phyloP scores from a whole-genome alignment of 2,797 vertebrate species.

The Xiphorhynchus erythropygius region DNA sequence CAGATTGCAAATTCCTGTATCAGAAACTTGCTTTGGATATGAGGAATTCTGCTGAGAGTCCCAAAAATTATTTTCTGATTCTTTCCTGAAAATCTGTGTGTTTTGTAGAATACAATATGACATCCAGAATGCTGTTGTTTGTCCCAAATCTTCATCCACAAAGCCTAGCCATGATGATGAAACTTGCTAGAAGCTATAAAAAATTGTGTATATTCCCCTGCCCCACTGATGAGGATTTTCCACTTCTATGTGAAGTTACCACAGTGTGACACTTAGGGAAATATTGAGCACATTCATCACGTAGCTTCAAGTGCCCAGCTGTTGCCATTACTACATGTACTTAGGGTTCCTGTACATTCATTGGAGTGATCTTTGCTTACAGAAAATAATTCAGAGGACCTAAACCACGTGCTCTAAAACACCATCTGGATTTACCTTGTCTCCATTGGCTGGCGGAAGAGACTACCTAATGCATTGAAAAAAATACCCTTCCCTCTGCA shows the following conservation, averaged over 20 bases:
- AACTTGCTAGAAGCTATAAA: not conserved
- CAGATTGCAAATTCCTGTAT: not conserved
- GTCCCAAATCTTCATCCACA: too few species aligned
- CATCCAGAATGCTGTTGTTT: not conserved
- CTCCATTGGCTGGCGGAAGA: not conserved
- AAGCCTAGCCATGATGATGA: too few species aligned
- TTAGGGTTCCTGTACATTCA: not conserved
- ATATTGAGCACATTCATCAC: not conserved
- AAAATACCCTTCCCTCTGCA: not conserved
- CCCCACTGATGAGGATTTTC: not conserved
- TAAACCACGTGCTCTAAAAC: not conserved
- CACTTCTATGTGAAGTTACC: not conserved
- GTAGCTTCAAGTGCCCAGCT: not conserved
- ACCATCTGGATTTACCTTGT: not conserved
- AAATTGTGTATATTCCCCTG: not conserved
- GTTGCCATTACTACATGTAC: not conserved
- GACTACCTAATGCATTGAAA: not conserved
- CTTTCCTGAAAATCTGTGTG: not conserved
- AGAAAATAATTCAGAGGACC: not conserved
- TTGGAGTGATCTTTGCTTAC: not conserved
- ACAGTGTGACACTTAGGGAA: not conserved
- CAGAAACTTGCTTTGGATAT: not conserved
- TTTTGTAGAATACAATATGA: not conserved
- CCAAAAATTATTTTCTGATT: not conserved
- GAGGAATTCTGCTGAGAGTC: not conserved